These are phyloP conservation scores for Ophraella communa DNA, from an alignment of 2,888 invertebrate species.

Conservation along the genomic window DNA sequence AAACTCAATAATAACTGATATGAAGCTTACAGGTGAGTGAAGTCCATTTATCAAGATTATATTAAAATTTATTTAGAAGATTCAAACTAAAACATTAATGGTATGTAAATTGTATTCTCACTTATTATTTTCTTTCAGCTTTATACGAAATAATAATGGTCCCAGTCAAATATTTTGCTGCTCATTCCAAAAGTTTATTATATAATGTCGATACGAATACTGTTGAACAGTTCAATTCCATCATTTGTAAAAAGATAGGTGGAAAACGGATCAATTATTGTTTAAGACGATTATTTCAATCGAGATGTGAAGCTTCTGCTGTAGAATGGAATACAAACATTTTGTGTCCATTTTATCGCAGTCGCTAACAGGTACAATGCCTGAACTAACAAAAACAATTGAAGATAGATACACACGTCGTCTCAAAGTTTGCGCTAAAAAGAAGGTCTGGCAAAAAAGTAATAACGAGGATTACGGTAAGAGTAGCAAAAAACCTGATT, in stretches of 20 bases:
- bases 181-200: constrained; percentile 18
- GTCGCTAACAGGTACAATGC: too few species aligned
- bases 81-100: not conserved
- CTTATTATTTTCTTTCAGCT: constrained; percentile 2
- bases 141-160: constrained; percentile 4
- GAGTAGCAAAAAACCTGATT: constrained; percentile 21
- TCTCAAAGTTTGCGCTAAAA: constrained; percentile 12
- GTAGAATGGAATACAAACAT: constrained; percentile 31
- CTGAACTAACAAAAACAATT: too few species aligned
- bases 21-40: constrained; percentile 16
- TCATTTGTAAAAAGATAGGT: constrained; percentile 33
- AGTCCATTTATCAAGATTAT: constrained; percentile 10
- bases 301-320: constrained; percentile 25
- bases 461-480: constrained; percentile 23
- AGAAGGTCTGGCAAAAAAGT: constrained; percentile 9
- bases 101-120: not conserved
- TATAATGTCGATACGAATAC: too few species aligned
- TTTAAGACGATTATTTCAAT: too few species aligned
- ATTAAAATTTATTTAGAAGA: constrained; percentile 6
- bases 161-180: constrained; percentile 6
- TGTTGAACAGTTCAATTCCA: constrained; percentile 35
- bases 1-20: too few species aligned
- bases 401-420: constrained; percentile 11
- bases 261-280: constrained; percentile 35
- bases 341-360: constrained; percentile 14